Evolutionary conservation across 2,888 invertebrate species (phyloP).

Genomic region (Agrilus cyanescens): DNA sequence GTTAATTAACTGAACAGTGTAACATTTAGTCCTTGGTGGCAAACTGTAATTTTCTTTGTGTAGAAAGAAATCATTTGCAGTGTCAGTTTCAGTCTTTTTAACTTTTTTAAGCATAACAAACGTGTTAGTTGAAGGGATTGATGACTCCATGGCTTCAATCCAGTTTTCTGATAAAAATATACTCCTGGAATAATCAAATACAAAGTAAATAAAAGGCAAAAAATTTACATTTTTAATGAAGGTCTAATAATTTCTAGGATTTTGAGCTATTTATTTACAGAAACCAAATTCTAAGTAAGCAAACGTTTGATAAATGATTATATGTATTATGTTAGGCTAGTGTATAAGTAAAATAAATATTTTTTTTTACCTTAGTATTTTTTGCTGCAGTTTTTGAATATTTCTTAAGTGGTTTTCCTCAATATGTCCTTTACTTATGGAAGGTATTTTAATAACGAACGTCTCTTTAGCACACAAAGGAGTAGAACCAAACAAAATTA

Average conservation of each 20-base stretch:
- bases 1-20: slow-evolving; percentile 23
- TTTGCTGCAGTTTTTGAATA: slow-evolving; percentile 22
- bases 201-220: too few species aligned
- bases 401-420: slow-evolving; percentile 25
- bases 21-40: slow-evolving; percentile 21
- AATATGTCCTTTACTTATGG: slow-evolving; percentile 20
- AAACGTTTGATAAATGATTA: too few species aligned
- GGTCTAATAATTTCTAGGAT: too few species aligned
- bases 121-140: slow-evolving; percentile 38
- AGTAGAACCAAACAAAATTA: slow-evolving; percentile 26
- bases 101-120: slow-evolving; percentile 40
- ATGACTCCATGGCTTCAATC: slow-evolving; percentile 34
- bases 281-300: too few species aligned
- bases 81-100: slow-evolving; percentile 32
- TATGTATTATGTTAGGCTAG: too few species aligned
- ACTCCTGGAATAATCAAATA: slow-evolving; percentile 35
- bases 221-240: too few species aligned
- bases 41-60: slow-evolving; percentile 22
- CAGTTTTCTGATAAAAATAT: slow-evolving; percentile 39
- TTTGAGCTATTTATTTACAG: too few species aligned
- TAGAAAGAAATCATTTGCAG: slow-evolving; percentile 37
- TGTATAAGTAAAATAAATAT: background rate
- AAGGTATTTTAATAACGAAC: slow-evolving; percentile 21
- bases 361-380: slow-evolving; percentile 24
- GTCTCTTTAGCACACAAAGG: slow-evolving; percentile 25